Base-by-base conservation (phyloP, 2,113 vertebrate species). In the Hemichromis elongatus region DNA sequence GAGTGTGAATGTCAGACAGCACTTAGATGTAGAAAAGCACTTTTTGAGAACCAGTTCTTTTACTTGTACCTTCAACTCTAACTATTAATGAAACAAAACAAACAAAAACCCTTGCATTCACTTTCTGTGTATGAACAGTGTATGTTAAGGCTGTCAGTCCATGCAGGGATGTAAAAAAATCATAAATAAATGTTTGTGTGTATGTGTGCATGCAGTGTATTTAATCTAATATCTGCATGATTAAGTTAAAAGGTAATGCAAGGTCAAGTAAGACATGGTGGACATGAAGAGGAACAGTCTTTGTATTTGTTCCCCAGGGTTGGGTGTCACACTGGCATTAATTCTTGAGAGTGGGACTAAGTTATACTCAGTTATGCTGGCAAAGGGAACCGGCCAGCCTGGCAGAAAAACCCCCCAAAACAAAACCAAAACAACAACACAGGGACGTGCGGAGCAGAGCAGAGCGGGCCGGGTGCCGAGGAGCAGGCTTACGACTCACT, bases 401-500 rank as follows among this genome's bases (percentile, higher is more conserved):
- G 82, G 89, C 87, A 90, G 54, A 59, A 21, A 77, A 73, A 30
- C 59, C 19, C 8, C 59, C 19, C 8, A 45, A 70, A 70, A 24
- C 85, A 90, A 45, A 63, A 12, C 53, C 30, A 87, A 82, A 28
- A 84, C 81, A 28, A 86, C 88, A 75, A 85, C 52, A 68, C 70
- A 73, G 79, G 87, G 85, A 89, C 37, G 79, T 78, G 90, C 59
- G 8, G 82, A 88, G 89, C 83, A 78, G 85, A 90, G 79, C 52
- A 21, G 73, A 82, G 90, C 57, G 81, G 93, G 92, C 90, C 53
- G 21, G 89, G 79, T 87, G 93, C 94, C 91, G 91, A 94, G 88
- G 90, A 92, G 82, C 81, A 40, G 90, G 92, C 89, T 93, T 92
- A 91, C 77, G 83, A 94, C 98, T 99, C 96, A 99, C 98, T 99